phyloP scores from a whole-genome alignment of 2,797 vertebrate genomes.

The Emydoidea blandingii region DNA sequence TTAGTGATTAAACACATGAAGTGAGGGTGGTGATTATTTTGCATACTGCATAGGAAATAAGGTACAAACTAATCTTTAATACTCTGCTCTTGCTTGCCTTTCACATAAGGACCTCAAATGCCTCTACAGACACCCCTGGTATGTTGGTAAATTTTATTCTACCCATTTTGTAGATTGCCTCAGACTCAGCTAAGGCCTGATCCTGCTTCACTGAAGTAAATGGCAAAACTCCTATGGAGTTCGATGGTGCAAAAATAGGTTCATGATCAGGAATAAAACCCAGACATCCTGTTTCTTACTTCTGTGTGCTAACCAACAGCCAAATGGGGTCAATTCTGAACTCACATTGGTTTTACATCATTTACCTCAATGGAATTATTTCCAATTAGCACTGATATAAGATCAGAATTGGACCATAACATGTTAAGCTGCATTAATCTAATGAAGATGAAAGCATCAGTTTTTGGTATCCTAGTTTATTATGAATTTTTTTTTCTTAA shows the following conservation, averaged over 20 bases:
- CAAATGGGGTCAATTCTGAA: neutral
- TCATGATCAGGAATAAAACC: too few species aligned
- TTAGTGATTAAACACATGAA: neutral
- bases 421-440: neutral
- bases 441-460: neutral
- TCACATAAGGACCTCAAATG: too few species aligned
- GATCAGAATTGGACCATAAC: neutral
- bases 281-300: too few species aligned
- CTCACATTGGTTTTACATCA: neutral
- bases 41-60: neutral
- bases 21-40: neutral
- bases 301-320: too few species aligned
- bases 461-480: neutral
- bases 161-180: neutral
- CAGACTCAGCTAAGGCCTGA: neutral
- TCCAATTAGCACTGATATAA: neutral
- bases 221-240: neutral
- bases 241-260: too few species aligned
- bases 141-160: neutral
- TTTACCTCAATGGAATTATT: neutral
- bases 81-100: too few species aligned
- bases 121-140: too few species aligned
- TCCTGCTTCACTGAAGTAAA: neutral
- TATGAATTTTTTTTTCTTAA: neutral
- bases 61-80: too few species aligned